Base-by-base conservation (phyloP, 2,888 invertebrate genomes). In the Cephonodes hylas region DNA sequence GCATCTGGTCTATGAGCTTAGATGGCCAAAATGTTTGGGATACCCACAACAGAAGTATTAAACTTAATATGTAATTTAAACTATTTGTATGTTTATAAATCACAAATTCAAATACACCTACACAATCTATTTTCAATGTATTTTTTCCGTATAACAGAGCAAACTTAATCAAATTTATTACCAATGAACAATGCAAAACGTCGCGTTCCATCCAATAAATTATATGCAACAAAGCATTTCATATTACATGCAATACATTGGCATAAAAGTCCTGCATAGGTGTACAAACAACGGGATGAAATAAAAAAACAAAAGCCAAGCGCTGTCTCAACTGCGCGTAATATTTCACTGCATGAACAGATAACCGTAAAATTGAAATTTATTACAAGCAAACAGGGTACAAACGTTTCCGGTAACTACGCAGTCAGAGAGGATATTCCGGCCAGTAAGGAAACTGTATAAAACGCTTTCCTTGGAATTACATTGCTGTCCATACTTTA, bases 381-480 rank as follows among this genome's bases (percentile, higher is more conserved):
- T 53, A 53, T 53, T 53, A 53, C 53, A 56, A 63, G 59, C 25
- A 57, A 59, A 63, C 46, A 44, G 53, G 23, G 57, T 45, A 59
- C 31, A 56, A 53, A 31, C 10, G 25, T 53, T 31, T 31, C 31
- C 53, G 18, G 7, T 18, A 31, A 18, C 27, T 27, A 31, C 8
- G 46, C 46, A 23, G n/a, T 25, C 46, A 31, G 27, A n/a, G 18
- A 27, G 15, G 27, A 58, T 15, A 59, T 59, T 60, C 64, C 53
- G 38, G 60, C 59, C 56, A 58, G n/a, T 27, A 18, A 53, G 15
- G 53, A 31, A 53, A 53, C 53, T 53, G 18, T 53, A 53, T 48
- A 48, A 27, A 53, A 31, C 18, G 18, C 8, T 53, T 31, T 53
- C 53, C 53, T 53, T 20, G 8, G 3, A 1, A 1, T 20, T 53